Conservation (phyloP, 2,888 invertebrate genomes). For the Nasonovia ribisnigri region DNA sequence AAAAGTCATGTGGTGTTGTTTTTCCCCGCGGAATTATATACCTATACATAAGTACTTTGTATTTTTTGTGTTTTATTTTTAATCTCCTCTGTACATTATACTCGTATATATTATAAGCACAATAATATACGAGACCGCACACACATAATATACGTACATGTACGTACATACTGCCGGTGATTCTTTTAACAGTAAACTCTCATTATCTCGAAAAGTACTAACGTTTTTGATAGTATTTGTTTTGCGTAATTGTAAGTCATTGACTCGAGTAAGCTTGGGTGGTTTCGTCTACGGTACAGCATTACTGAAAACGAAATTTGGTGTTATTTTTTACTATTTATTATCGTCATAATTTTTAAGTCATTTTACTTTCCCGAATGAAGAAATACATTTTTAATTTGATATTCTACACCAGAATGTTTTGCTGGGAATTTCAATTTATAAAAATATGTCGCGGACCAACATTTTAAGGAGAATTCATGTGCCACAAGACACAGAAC, state of each 20-base stretch:
- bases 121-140: neutral
- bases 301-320: neutral
- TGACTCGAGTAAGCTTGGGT: neutral
- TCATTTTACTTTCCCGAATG: neutral
- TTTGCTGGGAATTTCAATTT: neutral
- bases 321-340: neutral
- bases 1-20: conserved; percentile 55
- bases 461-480: neutral
- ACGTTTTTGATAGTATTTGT: neutral
- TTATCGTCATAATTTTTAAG: neutral
- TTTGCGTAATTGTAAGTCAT: neutral
- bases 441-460: neutral
- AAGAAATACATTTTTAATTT: neutral
- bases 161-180: neutral
- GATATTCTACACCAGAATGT: neutral
- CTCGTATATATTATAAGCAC: neutral
- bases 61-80: neutral
- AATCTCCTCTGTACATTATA: neutral
- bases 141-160: neutral
- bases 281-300: neutral
- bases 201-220: neutral
- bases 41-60: conserved; percentile 1
- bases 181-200: neutral
- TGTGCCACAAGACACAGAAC: neutral
- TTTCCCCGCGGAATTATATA: neutral